Base-by-base conservation (phyloP, 1,140 invertebrate species). In the Ridgeia piscesae region DNA sequence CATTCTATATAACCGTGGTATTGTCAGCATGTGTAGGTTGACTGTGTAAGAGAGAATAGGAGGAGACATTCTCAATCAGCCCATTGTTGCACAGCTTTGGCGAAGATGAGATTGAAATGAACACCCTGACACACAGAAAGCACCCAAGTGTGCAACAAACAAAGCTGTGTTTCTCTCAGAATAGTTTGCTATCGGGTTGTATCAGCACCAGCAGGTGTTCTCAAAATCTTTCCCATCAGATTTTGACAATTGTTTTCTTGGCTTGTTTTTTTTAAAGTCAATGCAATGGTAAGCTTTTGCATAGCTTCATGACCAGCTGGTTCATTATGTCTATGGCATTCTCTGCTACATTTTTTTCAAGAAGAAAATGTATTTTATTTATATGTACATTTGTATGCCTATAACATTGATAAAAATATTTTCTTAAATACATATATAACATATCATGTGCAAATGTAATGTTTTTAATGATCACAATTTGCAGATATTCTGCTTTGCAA, bases 311-410 rank as follows among this genome's bases (percentile, higher is more conserved):
- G 27, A 77, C 58, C 58, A 77, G 58, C 27, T 31, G 27, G 58
- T 21, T 21, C 58, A 77, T 21, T 21, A 21, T 42, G 4, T 42
- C 4, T 4, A 42, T 42, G 42, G 27, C 58, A 77, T 77, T 77
- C 4, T 77, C 27, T 11, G 48, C 89, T 89, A 34, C n/a, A 34
- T 34, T 34, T n/a, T 58, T 31, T n/a, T 33, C 91, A 33, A 8
- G 34, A 31, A 31, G 27, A 35, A 27, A 27, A 33, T 34, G n/a
- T 92, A 34, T 93, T 91, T 42, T 58, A 14, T 27, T 88, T 33
- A 58, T 89, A 91, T 34, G n/a, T 58, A 91, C 91, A 48, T 35
- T 88, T n/a, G 88, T 92, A 11, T 42, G 33, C 11, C 11, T 92
- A 33, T 0, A 21, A 14, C 11, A 48, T 21, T 88, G 42, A 92